Evolutionary conservation across 2,888 invertebrate species (phyloP).

Genomic region (Andrena fulva): DNA sequence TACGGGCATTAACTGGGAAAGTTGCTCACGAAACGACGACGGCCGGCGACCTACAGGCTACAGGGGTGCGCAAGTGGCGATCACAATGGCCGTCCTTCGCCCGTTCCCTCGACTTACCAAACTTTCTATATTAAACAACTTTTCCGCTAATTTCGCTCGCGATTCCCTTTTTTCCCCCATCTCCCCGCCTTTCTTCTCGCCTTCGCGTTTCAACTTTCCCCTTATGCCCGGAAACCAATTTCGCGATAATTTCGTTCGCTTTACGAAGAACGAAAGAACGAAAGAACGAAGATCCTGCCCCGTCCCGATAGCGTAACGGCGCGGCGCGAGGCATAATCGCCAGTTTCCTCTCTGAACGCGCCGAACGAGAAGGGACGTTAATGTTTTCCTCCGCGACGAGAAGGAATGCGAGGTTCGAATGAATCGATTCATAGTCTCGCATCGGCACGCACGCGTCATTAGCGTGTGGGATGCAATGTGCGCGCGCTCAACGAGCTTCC

Average conservation of each 20-base stretch:
- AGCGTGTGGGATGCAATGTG: slow-evolving; percentile 36
- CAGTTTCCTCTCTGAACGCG: neutral
- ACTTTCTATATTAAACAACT: slow-evolving; percentile 80
- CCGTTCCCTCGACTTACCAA: slow-evolving; percentile 64
- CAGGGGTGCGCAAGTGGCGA: slow-evolving; percentile 65
- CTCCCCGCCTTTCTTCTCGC: slow-evolving; percentile 6
- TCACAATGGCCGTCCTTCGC: slow-evolving; percentile 71
- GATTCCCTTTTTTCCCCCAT: slow-evolving; percentile 25
- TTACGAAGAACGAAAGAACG: neutral
- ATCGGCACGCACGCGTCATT: slow-evolving; percentile 49
- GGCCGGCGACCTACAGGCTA: slow-evolving; percentile 6
- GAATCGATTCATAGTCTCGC: slow-evolving; percentile 44
- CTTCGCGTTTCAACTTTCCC: slow-evolving; percentile 26
- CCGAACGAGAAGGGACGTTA: neutral
- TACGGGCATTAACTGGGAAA: slow-evolving; percentile 72
- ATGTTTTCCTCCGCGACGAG: neutral
- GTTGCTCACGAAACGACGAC: slow-evolving; percentile 54
- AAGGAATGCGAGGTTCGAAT: slow-evolving; percentile 30
- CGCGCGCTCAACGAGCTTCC: slow-evolving; percentile 48
- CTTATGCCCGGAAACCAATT: slow-evolving; percentile 23
- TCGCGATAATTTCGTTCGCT: slow-evolving; percentile 19
- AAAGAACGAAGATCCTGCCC: neutral
- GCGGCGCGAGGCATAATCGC: neutral
- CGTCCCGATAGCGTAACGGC: neutral
- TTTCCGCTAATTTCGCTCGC: slow-evolving; percentile 76